Conservation (phyloP, 2,797 vertebrate species). For the Scolopax rusticola region DNA sequence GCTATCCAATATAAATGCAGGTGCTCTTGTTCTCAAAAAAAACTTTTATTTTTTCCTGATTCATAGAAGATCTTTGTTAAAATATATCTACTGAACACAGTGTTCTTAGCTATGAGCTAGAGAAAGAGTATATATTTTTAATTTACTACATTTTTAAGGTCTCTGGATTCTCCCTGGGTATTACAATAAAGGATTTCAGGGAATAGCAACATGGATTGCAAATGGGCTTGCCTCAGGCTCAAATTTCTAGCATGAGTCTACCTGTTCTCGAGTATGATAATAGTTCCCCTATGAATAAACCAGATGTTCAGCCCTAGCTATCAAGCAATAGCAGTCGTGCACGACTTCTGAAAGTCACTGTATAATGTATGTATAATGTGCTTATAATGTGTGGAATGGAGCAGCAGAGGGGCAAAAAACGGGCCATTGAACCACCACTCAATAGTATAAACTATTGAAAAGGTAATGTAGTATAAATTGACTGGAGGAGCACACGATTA, state of each 20-base stretch:
- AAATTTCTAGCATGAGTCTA: conserved; percentile 7
- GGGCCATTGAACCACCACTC: not conserved
- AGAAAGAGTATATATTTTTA: not conserved
- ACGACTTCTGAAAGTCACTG: not conserved
- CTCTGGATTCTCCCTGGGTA: not conserved
- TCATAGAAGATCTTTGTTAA: not conserved
- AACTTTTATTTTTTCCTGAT: not conserved
- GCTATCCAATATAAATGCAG: not conserved
- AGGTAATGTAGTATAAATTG: not conserved
- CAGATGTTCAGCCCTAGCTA: conserved; percentile 11
- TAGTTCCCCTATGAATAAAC: conserved; percentile 18
- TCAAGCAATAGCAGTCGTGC: not conserved
- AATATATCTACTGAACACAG: not conserved
- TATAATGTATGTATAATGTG: not conserved
- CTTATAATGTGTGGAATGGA: not conserved
- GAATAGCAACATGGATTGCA: not conserved
- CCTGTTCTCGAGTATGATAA: not conserved
- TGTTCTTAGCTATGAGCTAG: not conserved
- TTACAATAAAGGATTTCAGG: not conserved
- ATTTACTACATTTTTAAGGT: not conserved
- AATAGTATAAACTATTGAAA: not conserved
- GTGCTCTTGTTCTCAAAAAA: not conserved
- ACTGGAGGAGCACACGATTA: not conserved
- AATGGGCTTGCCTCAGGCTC: not conserved
- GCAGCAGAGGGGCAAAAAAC: not conserved